A percentile compares a stretch with the other conserved stretches of the same genome.
These are phyloP conservation scores for Heteronetta atricapilla DNA, from an alignment of 2,113 vertebrate species.

Conservation along the genomic window DNA sequence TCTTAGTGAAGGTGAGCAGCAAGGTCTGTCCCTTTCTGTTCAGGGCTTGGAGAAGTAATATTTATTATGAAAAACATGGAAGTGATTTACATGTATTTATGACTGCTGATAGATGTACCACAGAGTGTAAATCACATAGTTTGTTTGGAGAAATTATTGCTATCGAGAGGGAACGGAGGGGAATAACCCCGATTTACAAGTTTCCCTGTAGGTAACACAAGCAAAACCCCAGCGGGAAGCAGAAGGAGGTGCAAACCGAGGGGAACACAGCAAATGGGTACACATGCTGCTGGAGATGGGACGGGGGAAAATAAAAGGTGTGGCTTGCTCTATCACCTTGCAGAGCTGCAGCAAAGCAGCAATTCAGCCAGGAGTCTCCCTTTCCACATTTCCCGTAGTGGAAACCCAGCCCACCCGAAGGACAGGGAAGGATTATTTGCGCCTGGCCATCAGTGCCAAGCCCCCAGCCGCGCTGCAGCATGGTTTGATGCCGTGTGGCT, in stretches of 20 bases:
- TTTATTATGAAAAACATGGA: background rate
- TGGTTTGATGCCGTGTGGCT: background rate
- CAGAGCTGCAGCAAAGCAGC: background rate
- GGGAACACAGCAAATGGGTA: background rate
- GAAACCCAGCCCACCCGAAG: background rate
- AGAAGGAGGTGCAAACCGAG: background rate
- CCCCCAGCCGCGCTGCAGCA: background rate
- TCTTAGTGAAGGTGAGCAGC: background rate
- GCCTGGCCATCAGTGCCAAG: background rate
- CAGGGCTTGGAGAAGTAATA: background rate
- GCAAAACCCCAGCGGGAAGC: background rate
- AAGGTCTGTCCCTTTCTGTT: background rate
- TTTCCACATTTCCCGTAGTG: background rate
- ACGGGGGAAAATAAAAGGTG: background rate
- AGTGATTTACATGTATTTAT: background rate
- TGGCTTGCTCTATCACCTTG: rapidly evolving
- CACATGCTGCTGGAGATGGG: background rate
- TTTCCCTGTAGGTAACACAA: background rate
- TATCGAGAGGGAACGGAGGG: background rate
- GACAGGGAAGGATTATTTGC: constrained; percentile 30
- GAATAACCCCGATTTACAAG: background rate
- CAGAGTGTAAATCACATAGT: background rate
- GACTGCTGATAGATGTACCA: background rate
- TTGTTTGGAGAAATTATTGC: background rate
- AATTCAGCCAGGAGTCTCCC: background rate